Evolutionary conservation across 2,113 vertebrate species (phyloP).

Genomic region (Morone saxatilis): DNA sequence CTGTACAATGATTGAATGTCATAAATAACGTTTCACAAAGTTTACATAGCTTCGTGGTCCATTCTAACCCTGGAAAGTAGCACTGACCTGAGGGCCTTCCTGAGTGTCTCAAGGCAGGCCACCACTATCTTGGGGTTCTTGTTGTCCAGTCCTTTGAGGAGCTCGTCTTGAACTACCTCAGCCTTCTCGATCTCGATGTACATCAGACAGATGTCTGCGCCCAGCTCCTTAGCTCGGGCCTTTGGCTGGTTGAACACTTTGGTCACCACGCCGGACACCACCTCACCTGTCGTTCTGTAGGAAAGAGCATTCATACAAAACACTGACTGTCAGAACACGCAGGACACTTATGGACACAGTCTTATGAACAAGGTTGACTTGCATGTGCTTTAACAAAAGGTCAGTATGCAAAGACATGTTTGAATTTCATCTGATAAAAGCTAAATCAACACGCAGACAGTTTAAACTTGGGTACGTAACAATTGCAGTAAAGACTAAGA

Average conservation of each 20-base stretch:
- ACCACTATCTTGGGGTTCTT: constrained; percentile 98
- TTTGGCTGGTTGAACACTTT: constrained; percentile 99
- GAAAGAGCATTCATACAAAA: neutral
- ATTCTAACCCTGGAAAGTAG: neutral
- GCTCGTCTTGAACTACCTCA: constrained; percentile 95
- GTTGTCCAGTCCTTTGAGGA: constrained; percentile 96
- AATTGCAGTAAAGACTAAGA: neutral
- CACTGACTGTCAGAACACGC: neutral
- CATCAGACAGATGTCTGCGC: constrained; percentile 94
- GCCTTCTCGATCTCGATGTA: constrained; percentile 97
- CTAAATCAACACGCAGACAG: neutral
- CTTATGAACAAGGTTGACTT: neutral
- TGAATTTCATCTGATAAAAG: no score
- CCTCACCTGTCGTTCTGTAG: constrained; percentile 95
- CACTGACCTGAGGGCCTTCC: constrained; percentile 93
- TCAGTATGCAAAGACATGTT: neutral
- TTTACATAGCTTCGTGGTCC: no score
- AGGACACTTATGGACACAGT: neutral
- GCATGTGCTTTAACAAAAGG: neutral
- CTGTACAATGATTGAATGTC: no score
- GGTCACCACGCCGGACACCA: constrained; percentile 95
- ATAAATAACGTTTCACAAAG: no score
- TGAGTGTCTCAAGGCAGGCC: constrained; percentile 92
- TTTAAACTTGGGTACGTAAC: neutral
- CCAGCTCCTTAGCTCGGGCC: constrained; percentile 96